phyloP scores from a whole-genome alignment of 2,797 vertebrate genomes.

The Scarus forsteni region DNA sequence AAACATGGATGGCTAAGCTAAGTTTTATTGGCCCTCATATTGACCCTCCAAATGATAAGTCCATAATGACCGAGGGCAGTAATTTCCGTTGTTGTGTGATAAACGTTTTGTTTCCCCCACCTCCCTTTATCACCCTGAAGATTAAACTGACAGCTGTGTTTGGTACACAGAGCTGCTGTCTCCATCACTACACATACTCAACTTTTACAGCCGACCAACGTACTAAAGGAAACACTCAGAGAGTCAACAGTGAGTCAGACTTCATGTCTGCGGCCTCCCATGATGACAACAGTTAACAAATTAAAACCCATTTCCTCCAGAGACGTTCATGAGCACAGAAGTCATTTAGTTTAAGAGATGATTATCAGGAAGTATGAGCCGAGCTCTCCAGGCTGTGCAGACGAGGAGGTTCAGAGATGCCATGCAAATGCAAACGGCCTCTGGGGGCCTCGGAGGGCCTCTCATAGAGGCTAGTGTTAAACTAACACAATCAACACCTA shows the following conservation, averaged over 20 bases:
- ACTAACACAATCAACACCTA: too few species aligned
- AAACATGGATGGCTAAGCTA: neutral
- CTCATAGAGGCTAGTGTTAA: too few species aligned
- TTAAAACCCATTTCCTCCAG: slow-evolving; percentile 25
- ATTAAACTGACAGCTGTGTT: slow-evolving; percentile 44
- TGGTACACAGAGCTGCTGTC: slow-evolving; percentile 26
- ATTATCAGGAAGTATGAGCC: neutral
- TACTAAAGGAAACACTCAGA: neutral
- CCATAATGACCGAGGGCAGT: slow-evolving; percentile 35
- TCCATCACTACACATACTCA: slow-evolving; percentile 59
- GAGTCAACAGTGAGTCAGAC: slow-evolving; percentile 15
- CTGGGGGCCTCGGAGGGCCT: too few species aligned
- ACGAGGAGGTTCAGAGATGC: too few species aligned
- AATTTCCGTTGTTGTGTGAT: slow-evolving; percentile 63
- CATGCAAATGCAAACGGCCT: too few species aligned
- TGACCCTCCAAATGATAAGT: slow-evolving; percentile 26
- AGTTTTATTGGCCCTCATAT: slow-evolving; percentile 11
- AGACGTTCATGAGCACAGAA: neutral
- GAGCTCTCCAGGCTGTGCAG: neutral
- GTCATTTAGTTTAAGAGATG: neutral
- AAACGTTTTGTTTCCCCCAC: slow-evolving; percentile 43
- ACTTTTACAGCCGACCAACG: slow-evolving; percentile 55
- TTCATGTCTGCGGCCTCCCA: slow-evolving; percentile 9
- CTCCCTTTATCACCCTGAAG: slow-evolving; percentile 12
- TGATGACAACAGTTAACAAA: neutral